phyloP scores from a whole-genome alignment of 2,797 vertebrate genomes.

The Eptatretus atami region DNA sequence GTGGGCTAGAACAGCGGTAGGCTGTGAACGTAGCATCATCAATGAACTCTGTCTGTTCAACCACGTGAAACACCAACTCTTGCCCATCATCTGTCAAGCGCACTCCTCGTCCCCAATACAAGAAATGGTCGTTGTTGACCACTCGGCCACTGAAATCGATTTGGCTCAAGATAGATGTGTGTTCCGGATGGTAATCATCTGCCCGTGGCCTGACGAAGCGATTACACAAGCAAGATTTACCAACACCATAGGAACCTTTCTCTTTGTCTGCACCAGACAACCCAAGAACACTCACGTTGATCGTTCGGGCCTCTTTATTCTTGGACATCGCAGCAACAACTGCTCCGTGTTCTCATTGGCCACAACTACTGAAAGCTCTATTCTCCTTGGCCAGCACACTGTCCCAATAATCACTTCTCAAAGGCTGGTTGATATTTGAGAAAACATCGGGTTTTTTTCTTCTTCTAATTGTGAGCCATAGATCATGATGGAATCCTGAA shows the following conservation, averaged over 20 bases:
- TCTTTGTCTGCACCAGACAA: conserved; percentile 96
- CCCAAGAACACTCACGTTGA: conserved; percentile 79
- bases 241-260: conserved; percentile 89
- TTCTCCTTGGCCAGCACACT: no score
- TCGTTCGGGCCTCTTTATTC: conserved; percentile 79
- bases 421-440: no score
- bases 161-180: conserved; percentile 97
- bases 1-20: conserved; percentile 87
- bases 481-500: no score
- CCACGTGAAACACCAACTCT: conserved; percentile 76
- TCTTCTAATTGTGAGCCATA: no score
- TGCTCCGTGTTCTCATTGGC: no score
- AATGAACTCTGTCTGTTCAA: conserved; percentile 96
- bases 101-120: conserved; percentile 72
- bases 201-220: conserved; percentile 66
- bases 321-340: conserved; percentile 40
- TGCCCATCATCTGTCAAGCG: conserved; percentile 63
- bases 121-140: conserved; percentile 98
- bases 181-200: conserved; percentile 73
- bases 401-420: no score
- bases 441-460: no score
- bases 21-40: conserved; percentile 97
- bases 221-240: conserved; percentile 97
- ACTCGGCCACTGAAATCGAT: conserved; percentile 98
- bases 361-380: no score